Evolutionary conservation across 2,797 vertebrate genomes (phyloP).

Genomic region (Galaxias olidus): DNA sequence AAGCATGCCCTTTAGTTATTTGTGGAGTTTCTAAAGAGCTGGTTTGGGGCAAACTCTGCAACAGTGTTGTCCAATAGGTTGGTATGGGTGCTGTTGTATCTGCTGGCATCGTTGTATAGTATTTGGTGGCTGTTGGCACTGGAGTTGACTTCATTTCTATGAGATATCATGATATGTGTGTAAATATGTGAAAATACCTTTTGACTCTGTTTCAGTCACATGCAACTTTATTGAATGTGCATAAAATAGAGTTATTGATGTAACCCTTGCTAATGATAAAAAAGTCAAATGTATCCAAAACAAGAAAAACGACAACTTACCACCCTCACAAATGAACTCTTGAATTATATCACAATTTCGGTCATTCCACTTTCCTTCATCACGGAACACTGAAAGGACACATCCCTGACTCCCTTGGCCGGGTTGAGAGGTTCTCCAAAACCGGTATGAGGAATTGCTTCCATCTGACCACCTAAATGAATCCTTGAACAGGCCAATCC

Average conservation of each 20-base stretch:
- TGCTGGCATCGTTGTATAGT: conserved; percentile 14
- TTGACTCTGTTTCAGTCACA: no score
- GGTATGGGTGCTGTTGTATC: background rate
- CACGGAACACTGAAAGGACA: conserved; percentile 27
- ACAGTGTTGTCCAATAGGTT: background rate
- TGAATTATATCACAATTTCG: conserved; percentile 4
- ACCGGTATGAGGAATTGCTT: conserved; percentile 59
- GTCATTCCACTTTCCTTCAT: conserved; percentile 57
- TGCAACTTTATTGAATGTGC: no score
- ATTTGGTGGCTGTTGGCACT: background rate
- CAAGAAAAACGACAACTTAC: conserved; percentile 44
- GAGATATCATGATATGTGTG: background rate
- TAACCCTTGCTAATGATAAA: conserved; percentile 2
- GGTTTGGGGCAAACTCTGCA: background rate
- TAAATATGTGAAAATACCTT: no score
- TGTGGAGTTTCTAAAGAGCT: background rate
- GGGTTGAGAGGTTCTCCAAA: conserved; percentile 51
- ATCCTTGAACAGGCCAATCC: conserved; percentile 73
- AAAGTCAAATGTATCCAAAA: background rate
- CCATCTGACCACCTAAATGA: conserved; percentile 68
- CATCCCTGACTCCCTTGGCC: conserved; percentile 44
- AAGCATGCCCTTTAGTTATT: background rate
- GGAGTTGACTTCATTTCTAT: conserved; percentile 6
- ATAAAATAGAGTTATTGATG: background rate
- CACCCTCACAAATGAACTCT: conserved; percentile 57